Percentiles rank a stretch among this genome's conserved stretches.
Evolutionary conservation across 1,140 invertebrate species (phyloP).

Genomic region (Calosoma granatense): DNA sequence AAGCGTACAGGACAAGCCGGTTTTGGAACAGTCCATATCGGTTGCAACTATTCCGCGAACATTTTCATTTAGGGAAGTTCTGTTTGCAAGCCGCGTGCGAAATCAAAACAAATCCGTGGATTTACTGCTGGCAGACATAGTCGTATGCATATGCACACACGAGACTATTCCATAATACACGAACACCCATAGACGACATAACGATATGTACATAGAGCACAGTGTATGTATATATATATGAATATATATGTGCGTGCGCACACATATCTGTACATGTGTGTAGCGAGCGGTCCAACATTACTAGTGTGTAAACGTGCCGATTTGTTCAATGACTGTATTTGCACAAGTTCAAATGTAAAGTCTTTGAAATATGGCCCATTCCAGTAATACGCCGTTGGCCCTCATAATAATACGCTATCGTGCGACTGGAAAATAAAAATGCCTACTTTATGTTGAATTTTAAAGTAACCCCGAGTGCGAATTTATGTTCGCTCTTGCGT

Average conservation of each 20-base stretch:
- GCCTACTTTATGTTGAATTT: background rate
- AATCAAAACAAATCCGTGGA: background rate
- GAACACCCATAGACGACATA: no score
- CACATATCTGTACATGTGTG: background rate
- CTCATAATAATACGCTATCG: background rate
- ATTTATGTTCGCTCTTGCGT: background rate
- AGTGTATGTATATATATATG: no score
- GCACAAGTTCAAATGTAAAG: background rate
- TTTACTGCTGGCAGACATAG: background rate
- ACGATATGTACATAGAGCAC: no score
- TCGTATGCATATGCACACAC: background rate
- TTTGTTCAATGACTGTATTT: background rate
- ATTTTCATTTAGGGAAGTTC: background rate
- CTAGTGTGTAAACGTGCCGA: background rate
- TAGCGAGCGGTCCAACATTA: no score
- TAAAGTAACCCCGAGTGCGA: background rate
- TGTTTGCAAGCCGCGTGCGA: background rate
- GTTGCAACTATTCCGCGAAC: no score
- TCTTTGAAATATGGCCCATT: background rate
- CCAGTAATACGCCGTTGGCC: background rate
- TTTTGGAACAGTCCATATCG: no score
- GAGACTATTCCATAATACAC: background rate
- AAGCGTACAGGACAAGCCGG: no score
- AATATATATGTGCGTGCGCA: no score
- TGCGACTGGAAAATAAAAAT: background rate